Conservation (phyloP, 2,888 invertebrate genomes). For the Drosophila cognata region DNA sequence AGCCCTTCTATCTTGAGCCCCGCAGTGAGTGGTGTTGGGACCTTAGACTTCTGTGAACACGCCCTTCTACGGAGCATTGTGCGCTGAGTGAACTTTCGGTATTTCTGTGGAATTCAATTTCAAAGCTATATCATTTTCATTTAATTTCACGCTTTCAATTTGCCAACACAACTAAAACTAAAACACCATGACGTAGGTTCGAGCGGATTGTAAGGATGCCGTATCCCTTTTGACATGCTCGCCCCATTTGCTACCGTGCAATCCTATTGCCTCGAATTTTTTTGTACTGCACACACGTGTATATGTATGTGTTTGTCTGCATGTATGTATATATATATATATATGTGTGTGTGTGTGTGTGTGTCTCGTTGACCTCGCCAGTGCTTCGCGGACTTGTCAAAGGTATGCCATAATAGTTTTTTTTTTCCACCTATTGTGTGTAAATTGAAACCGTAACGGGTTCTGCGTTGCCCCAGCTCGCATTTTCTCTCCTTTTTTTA, state of each 20-base stretch:
- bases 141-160: conserved; percentile 79
- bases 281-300: neutral
- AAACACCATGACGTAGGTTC: conserved; percentile 5
- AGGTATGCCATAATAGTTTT: conserved; percentile 60
- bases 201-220: conserved; percentile 13
- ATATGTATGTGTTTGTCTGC: neutral
- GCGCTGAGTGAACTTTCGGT: conserved; percentile 65
- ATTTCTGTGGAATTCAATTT: conserved; percentile 78
- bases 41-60: neutral
- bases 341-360: conserved; percentile 8
- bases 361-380: conserved; percentile 36
- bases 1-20: neutral
- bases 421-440: conserved; percentile 66
- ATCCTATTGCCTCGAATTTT: conserved; percentile 14
- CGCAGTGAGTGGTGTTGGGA: neutral
- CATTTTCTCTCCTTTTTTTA: conserved; percentile 6
- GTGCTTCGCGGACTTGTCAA: conserved; percentile 35
- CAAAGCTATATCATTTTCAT: conserved; percentile 80
- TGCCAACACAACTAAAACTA: conserved; percentile 44
- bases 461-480: conserved; percentile 8
- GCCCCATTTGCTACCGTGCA: conserved; percentile 2
- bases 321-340: neutral
- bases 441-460: conserved; percentile 58
- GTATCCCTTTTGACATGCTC: conserved; percentile 54
- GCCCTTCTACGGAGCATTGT: neutral